These are phyloP conservation scores for Listronotus oregonensis DNA, from an alignment of 1,140 invertebrate species.

Conservation along the genomic window DNA sequence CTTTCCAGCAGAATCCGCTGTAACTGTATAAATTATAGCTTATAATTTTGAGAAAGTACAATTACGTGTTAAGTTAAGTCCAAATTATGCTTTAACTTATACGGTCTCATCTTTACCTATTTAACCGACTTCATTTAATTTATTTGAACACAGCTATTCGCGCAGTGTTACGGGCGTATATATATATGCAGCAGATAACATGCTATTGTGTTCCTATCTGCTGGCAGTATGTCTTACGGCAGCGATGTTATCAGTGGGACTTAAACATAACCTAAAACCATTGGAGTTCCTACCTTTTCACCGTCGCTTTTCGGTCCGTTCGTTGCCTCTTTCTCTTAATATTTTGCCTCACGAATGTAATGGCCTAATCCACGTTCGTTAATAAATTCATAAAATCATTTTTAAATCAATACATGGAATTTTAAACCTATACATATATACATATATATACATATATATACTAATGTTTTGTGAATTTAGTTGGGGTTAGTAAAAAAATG, in stretches of 20 bases:
- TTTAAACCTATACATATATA: no score
- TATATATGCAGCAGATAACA: slow-evolving; percentile 49
- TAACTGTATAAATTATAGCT: no score
- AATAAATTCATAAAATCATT: not conserved
- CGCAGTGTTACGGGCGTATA: slow-evolving; percentile 42
- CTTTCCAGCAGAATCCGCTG: no score
- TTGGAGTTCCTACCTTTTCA: slow-evolving; percentile 40
- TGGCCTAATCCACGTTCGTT: no score
- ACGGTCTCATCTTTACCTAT: slow-evolving; percentile 2
- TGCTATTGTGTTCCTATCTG: slow-evolving; percentile 53
- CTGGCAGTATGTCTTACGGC: slow-evolving; percentile 52
- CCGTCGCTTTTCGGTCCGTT: slow-evolving; percentile 33
- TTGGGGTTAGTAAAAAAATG: no score
- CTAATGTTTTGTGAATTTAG: no score
- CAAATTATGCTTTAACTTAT: no score
- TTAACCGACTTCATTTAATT: no score
- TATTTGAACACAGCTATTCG: slow-evolving; percentile 40
- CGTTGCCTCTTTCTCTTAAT: slow-evolving; percentile 12
- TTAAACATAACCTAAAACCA: slow-evolving; percentile 49
- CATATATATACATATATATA: no score
- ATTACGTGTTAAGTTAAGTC: no score
- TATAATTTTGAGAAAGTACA: no score
- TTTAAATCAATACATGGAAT: no score
- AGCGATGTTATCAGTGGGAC: slow-evolving; percentile 49
- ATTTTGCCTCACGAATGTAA: not conserved